Conservation (phyloP, 2,888 invertebrate genomes). For the Aleiodes leptofemur region DNA sequence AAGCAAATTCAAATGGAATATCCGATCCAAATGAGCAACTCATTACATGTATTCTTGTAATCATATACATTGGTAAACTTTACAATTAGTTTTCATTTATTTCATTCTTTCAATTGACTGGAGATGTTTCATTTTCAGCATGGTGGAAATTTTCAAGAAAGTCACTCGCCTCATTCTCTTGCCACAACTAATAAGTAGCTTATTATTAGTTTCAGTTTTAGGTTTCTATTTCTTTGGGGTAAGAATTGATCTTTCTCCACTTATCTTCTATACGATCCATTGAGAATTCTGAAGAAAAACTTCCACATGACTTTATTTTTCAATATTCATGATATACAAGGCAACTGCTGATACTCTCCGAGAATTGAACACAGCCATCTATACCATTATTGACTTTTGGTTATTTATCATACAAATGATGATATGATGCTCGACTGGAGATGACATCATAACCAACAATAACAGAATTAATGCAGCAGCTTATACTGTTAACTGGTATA, state of each 20-base stretch:
- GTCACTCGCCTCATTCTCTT: neutral
- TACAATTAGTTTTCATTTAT: neutral
- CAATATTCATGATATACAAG: neutral
- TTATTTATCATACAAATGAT: neutral
- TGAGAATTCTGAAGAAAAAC: too few relatives aligned
- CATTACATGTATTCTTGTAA: slow-evolving; percentile 16
- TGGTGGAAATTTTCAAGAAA: too few relatives aligned
- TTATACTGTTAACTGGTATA: neutral
- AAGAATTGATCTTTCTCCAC: neutral
- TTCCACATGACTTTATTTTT: too few relatives aligned
- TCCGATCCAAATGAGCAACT: neutral
- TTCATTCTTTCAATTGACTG: too few relatives aligned
- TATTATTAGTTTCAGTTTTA: neutral
- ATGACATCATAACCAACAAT: neutral
- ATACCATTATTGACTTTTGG: neutral
- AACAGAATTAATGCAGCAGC: neutral
- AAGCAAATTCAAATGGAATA: neutral
- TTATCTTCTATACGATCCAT: too few relatives aligned
- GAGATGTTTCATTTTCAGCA: too few relatives aligned
- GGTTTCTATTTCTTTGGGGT: neutral
- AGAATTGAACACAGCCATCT: neutral
- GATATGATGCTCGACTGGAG: slow-evolving; percentile 1
- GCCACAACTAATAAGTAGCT: slow-evolving; percentile 1
- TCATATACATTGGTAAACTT: neutral
- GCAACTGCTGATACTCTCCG: slow-evolving; percentile 3